Evolutionary conservation across 2,113 vertebrate genomes (phyloP).

Genomic region (Scytalopus superciliaris): DNA sequence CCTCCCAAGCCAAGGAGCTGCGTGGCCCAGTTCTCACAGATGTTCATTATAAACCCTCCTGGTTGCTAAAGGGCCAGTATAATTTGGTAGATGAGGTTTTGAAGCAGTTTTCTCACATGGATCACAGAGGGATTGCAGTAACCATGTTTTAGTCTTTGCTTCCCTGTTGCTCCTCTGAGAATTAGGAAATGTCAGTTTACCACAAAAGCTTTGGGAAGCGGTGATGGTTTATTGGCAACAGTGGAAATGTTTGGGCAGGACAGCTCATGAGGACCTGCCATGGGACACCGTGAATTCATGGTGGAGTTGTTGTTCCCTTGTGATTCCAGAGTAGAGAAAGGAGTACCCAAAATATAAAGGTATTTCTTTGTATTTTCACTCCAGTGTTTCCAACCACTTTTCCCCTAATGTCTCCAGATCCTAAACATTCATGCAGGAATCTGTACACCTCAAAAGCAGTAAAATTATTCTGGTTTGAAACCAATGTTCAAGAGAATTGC

Average conservation of each 20-base stretch:
- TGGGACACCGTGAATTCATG: not conserved
- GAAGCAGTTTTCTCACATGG: not conserved
- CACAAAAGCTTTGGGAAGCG: not conserved
- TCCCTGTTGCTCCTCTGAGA: not conserved
- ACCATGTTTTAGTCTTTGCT: not conserved
- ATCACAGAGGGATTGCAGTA: not conserved
- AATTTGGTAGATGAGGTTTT: not conserved
- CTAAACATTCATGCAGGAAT: not conserved
- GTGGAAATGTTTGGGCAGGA: not conserved
- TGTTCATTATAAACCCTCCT: not conserved
- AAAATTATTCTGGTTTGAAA: not conserved
- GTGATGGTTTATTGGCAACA: not conserved
- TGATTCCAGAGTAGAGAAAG: not conserved
- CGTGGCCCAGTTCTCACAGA: not conserved
- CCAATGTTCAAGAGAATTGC: not conserved
- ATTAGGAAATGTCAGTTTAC: not conserved
- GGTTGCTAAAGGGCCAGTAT: not conserved
- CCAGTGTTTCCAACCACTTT: not conserved
- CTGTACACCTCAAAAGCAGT: not conserved
- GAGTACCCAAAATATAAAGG: not conserved
- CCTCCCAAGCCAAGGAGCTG: not conserved
- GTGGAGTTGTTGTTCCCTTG: not conserved
- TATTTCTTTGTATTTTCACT: not conserved
- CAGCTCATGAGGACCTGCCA: accelerated
- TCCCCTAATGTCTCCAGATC: not conserved